These are phyloP conservation scores for Mythimna vitellina DNA, from an alignment of 2,888 invertebrate genomes.

Conservation along the genomic window DNA sequence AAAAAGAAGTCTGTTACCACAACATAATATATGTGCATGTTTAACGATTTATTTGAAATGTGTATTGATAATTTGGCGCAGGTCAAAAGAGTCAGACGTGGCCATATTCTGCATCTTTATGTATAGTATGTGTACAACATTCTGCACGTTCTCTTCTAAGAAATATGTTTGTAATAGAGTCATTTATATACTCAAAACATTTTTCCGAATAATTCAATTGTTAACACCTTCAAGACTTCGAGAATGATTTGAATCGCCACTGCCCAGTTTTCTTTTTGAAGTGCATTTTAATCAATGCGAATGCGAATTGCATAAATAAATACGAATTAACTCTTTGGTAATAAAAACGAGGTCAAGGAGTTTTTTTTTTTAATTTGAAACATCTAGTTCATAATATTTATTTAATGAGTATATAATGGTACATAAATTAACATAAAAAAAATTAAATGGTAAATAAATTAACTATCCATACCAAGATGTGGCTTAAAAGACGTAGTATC, in stretches of 20 bases:
- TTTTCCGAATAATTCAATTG: constrained; percentile 36
- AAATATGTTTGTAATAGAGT: constrained; percentile 38
- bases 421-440: no score
- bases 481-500: no score
- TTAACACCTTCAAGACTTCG: constrained; percentile 25
- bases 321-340: no score
- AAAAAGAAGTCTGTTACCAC: not conserved
- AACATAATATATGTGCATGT: constrained; percentile 47
- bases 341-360: no score
- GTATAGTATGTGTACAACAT: constrained; percentile 10
- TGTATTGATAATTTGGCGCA: constrained; percentile 38
- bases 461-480: no score
- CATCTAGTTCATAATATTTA: no score
- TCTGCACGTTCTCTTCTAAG: constrained; percentile 50
- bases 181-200: constrained; percentile 40
- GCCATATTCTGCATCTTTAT: constrained; percentile 26
- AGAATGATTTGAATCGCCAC: constrained; percentile 6
- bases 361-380: no score
- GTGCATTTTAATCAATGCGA: not conserved
- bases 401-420: no score
- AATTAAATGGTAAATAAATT: no score
- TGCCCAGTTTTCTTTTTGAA: not conserved
- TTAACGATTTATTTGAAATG: constrained; percentile 29
- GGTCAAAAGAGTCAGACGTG: constrained; percentile 52
- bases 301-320: not conserved